Conservation (phyloP, 2,888 invertebrate species). For the Beris morrisii region DNA sequence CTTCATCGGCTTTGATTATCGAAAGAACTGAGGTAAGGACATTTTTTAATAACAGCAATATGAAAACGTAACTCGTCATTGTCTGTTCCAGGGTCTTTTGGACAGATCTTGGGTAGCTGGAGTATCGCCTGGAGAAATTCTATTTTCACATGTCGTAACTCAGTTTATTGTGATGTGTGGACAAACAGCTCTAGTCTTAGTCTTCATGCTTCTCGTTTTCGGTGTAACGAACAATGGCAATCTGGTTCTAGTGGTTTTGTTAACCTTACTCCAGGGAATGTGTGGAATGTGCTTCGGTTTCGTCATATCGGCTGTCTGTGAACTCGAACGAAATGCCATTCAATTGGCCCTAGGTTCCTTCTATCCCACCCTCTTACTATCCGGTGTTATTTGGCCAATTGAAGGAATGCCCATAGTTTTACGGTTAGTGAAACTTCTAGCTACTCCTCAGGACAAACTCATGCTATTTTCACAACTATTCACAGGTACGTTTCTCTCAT, state of each 20-base stretch:
- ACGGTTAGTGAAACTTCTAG: constrained; percentile 51
- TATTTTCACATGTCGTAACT: constrained; percentile 90
- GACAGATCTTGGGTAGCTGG: constrained; percentile 95
- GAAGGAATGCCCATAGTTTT: constrained; percentile 90
- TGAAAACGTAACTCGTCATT: background rate
- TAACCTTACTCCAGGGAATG: constrained; percentile 86
- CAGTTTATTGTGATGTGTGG: constrained; percentile 95
- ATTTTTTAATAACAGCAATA: background rate
- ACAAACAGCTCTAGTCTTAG: constrained; percentile 85
- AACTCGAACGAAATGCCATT: constrained; percentile 89
- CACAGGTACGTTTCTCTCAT: constrained; percentile 73
- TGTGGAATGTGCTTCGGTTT: constrained; percentile 98
- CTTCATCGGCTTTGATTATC: constrained; percentile 87
- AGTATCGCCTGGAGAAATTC: constrained; percentile 86
- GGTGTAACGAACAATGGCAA: constrained; percentile 89
- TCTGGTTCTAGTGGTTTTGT: constrained; percentile 77
- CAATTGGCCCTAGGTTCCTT: constrained; percentile 91
- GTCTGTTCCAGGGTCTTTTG: constrained; percentile 65
- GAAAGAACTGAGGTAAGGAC: constrained; percentile 74
- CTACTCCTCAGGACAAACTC: background rate
- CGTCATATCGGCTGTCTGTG: constrained; percentile 89
- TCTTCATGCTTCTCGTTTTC: constrained; percentile 90
- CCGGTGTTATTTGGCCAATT: constrained; percentile 95
- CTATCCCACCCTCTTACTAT: constrained; percentile 88
- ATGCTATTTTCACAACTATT: background rate